Base-by-base conservation (phyloP, 2,888 invertebrate species). In the Apamea crenata region DNA sequence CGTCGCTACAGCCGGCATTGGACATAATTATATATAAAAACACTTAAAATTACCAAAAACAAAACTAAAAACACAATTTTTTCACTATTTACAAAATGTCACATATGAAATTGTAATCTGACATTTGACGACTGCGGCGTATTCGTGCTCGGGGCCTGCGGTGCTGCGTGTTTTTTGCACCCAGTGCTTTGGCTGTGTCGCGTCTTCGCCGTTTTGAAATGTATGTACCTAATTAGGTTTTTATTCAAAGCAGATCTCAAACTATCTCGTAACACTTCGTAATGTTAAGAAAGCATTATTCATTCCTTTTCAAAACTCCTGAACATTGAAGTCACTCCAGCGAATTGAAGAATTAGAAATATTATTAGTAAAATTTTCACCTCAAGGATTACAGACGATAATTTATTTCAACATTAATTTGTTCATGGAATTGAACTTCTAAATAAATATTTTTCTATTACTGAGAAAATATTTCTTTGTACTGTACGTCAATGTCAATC, bases 231-330 rank as follows among this genome's bases (percentile, higher is more conserved):
- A 69, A 74, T 82, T 82, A 82, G 71, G 72, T 82, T 73, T 67
- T 63, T 36, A 47, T 73, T 47, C 61, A 29, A 53, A 50, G 21
- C 36, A 53, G 63, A 59, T 67, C 67, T 77, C 70, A 76, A 82
- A 84, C 79, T 86, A 87, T 80, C 65, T 80, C 25, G 44, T 84
- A 71, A 59, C 67, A 71, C 61, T 84, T 79, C 16, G 84, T 76
- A 80, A 87, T 84, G 77, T 78, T 69, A 85, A 82, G 79, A 80
- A 73, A 74, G 61, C 79, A 81, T 86, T 79, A 79, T 86, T 84
- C 66, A 84, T 86, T 73, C 36, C 47, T 59, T 80, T 65, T 77
- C 76, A 77, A 68, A 87, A 76, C 68, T 29, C 74, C 76, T 86
- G 82, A 86, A 76, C 77, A 82, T 78, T 80, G 32, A 73, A 86